phyloP scores from a whole-genome alignment of 2,888 invertebrate genomes.

The Bombyx huttoni region DNA sequence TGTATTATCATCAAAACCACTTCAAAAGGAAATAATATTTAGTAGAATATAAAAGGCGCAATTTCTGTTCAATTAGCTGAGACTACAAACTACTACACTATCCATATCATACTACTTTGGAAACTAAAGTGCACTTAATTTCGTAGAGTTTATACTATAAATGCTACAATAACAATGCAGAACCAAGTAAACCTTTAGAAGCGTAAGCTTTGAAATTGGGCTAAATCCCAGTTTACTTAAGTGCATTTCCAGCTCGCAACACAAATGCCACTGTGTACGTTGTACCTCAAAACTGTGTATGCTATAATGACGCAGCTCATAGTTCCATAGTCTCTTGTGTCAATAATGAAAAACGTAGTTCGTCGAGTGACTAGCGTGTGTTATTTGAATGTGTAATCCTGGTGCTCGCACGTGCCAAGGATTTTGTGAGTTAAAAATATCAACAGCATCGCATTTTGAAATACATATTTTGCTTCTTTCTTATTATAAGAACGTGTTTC shows the following conservation, averaged over 20 bases:
- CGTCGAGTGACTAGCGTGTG: constrained; percentile 26
- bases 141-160: constrained; percentile 1
- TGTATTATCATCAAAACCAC: too few relatives aligned
- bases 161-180: constrained; percentile 22
- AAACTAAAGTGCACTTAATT: constrained; percentile 1
- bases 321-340: constrained; percentile 15
- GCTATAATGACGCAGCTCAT: constrained; percentile 15
- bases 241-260: constrained; percentile 29
- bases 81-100: too few relatives aligned
- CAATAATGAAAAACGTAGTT: constrained; percentile 23
- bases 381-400: constrained; percentile 51
- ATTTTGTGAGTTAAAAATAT: constrained; percentile 47
- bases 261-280: constrained; percentile 22
- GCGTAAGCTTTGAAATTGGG: constrained; percentile 45
- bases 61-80: too few relatives aligned
- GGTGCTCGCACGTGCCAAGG: constrained; percentile 40
- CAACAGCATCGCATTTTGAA: constrained; percentile 22
- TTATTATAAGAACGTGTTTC: constrained; percentile 21
- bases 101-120: not conserved
- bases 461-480: constrained; percentile 19
- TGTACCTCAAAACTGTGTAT: constrained; percentile 15
- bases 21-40: too few relatives aligned
- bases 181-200: constrained; percentile 34
- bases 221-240: constrained; percentile 48
- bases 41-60: too few relatives aligned